Evolutionary conservation across 2,888 invertebrate species (phyloP), one percentile per base, ranked within the genome.

Genomic region (Anagyrus pseudococci): DNA sequence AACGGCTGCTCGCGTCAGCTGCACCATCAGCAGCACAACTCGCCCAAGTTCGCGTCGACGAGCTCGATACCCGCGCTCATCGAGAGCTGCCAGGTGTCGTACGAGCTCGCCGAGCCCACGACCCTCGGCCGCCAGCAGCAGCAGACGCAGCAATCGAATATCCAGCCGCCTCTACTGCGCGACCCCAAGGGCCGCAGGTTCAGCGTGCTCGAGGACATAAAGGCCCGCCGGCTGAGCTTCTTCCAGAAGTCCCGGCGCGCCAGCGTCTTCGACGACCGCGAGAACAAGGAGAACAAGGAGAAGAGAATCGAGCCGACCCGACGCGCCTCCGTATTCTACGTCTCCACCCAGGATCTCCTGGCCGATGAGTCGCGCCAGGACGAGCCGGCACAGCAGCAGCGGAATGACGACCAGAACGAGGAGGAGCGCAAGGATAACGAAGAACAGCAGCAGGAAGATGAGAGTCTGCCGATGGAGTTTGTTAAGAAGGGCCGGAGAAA

Each of bases 401-500:
- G 20, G 20, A 15, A 17, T n/a, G 8, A 26, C 7, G 26, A 10
- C 20, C n/a, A 76, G 66, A 74, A 72, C 55, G 71, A 69, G 17
- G 74, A 74, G 19, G 57, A 70, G 4, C 43, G 69, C n/a, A 69
- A 68, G 4, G 66, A 65, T 29, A 73, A 73, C 56, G 67, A 67
- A 22, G 48, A 54, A 43, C 15, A 20, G 20, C 26, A 52, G 29
- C n/a, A 60, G 83, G 70, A 84, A 83, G 86, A 47, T 8, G 62
- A 68, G 6, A 63, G 63, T 4, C 3, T 40, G 26, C 54, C 60
- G 26, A 4, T 71, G 4, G 69, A 71, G 37, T 61, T 71, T 46
- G 72, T 69, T 46, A 67, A 84, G 83, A 70, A 84, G 83, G 86
- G 86, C 72, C 85, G 86, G 15, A 83, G 88, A n/a, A 87, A 87